phyloP scores from a whole-genome alignment of 2,797 vertebrate genomes.

The Emydoidea blandingii region DNA sequence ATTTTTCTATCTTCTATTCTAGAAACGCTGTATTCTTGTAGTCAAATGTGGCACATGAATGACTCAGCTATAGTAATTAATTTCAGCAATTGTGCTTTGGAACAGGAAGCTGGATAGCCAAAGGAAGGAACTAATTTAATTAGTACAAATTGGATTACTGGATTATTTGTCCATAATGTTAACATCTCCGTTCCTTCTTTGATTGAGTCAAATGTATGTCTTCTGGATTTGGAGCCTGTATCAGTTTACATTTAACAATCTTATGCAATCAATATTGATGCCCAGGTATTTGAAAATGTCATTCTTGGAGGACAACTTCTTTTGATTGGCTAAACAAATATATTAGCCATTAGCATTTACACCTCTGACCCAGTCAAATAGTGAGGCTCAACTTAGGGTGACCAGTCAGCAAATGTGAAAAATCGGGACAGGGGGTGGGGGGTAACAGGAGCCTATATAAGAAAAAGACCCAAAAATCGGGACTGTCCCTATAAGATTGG shows the following conservation, averaged over 20 bases:
- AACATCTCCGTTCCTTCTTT: neutral
- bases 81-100: neutral
- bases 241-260: neutral
- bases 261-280: neutral
- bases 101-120: neutral
- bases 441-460: no score
- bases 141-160: neutral
- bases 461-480: no score
- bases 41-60: neutral
- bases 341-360: neutral
- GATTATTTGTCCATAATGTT: neutral
- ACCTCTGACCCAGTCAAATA: neutral
- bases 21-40: neutral
- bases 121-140: neutral
- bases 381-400: neutral
- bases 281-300: neutral
- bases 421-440: no score
- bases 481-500: no score
- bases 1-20: neutral
- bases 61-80: neutral
- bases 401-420: no score
- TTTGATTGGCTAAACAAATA: neutral
- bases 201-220: neutral
- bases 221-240: neutral
- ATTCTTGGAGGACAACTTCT: neutral